These are phyloP conservation scores for Tigriopus californicus DNA, from an alignment of 2,888 invertebrate species.

Conservation along the genomic window DNA sequence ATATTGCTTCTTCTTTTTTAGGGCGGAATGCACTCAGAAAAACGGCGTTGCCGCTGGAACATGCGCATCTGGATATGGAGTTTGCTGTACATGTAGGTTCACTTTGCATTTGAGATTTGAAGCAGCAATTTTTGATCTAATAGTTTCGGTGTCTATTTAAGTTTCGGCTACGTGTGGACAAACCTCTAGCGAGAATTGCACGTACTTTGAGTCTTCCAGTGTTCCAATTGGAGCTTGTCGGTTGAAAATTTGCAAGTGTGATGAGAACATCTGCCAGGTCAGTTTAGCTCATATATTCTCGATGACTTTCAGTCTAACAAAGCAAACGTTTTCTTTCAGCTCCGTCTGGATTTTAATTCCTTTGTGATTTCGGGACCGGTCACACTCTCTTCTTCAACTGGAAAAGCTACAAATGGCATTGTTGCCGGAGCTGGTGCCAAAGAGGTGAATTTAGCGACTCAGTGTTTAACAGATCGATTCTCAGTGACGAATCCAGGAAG, in stretches of 20 bases:
- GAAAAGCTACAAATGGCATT: not conserved
- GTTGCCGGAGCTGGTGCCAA: not conserved
- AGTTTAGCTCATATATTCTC: not conserved
- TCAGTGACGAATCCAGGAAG: not conserved
- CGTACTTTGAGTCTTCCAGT: not conserved
- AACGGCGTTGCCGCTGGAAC: not conserved
- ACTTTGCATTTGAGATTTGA: too few species aligned
- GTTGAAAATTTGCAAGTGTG: not conserved
- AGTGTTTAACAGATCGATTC: not conserved
- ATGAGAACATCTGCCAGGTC: not conserved
- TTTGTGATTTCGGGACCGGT: not conserved
- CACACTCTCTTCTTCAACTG: not conserved
- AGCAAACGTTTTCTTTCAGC: not conserved
- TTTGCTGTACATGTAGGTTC: not conserved
- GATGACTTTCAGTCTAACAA: not conserved
- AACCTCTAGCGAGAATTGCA: not conserved
- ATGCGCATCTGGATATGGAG: not conserved
- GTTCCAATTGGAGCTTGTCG: not conserved
- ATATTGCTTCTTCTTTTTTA: not conserved
- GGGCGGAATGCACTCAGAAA: not conserved
- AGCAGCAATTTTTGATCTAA: too few species aligned
- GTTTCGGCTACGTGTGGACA: not conserved
- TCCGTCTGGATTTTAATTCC: not conserved
- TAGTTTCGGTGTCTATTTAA: not conserved
- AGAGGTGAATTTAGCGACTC: not conserved